Evolutionary conservation across 2,888 invertebrate genomes (phyloP).

Genomic region (Campaea margaritaria): DNA sequence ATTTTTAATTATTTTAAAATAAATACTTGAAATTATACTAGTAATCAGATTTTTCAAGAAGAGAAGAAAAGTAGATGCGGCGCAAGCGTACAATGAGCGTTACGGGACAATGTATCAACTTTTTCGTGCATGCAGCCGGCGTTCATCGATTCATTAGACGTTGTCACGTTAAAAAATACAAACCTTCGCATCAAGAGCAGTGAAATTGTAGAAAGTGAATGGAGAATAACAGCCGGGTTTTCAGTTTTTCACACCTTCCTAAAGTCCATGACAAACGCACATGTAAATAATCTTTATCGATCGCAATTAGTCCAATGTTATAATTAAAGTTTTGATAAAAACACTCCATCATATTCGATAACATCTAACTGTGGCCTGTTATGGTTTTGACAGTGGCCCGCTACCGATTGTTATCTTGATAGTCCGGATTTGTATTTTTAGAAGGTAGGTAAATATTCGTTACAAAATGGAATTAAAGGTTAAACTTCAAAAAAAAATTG

Average conservation of each 20-base stretch:
- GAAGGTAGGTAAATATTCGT: constrained; percentile 29
- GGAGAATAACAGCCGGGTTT: too few relatives aligned
- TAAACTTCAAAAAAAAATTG: constrained; percentile 2
- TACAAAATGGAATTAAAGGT: constrained; percentile 22
- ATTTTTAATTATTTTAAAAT: too few relatives aligned
- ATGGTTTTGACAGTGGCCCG: constrained; percentile 33
- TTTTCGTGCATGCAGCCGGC: too few relatives aligned
- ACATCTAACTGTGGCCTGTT: constrained; percentile 30
- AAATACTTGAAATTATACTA: too few relatives aligned
- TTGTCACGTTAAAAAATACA: too few relatives aligned
- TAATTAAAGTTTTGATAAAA: constrained; percentile 36
- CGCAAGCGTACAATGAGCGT: too few relatives aligned
- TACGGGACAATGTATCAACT: too few relatives aligned
- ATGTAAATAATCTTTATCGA: constrained; percentile 23
- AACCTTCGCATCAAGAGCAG: too few relatives aligned
- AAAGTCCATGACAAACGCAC: not conserved
- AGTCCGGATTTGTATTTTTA: constrained; percentile 21
- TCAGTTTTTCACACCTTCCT: not conserved
- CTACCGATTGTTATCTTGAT: constrained; percentile 31
- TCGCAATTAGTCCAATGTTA: constrained; percentile 30
- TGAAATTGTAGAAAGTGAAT: too few relatives aligned
- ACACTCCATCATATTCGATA: constrained; percentile 35
- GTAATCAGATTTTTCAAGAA: too few relatives aligned
- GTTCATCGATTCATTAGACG: too few relatives aligned
- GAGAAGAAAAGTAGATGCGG: too few relatives aligned